A percentile compares a stretch with the other conserved stretches of the same genome.
phyloP scores from a whole-genome alignment of 2,888 invertebrate genomes.

The Drosophila melanosoma region DNA sequence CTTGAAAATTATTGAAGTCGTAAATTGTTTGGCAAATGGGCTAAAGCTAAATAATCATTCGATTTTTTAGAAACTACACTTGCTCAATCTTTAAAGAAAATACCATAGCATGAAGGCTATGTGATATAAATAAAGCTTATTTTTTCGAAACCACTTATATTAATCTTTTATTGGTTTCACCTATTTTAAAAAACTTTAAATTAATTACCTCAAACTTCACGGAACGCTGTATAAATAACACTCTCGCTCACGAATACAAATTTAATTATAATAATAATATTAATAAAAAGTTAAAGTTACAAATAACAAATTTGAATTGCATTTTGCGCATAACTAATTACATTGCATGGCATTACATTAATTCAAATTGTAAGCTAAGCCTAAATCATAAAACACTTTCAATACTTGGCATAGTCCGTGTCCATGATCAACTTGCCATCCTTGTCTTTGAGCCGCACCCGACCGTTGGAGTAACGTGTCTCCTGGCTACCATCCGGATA shows the following conservation, averaged over 20 bases:
- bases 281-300: neutral
- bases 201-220: neutral
- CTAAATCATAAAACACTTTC: slow-evolving; percentile 11
- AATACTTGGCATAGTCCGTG: slow-evolving; percentile 79
- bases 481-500: slow-evolving; percentile 95
- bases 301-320: slow-evolving; percentile 20
- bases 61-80: neutral
- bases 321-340: slow-evolving; percentile 24
- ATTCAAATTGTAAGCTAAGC: neutral
- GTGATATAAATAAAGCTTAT: neutral
- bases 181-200: neutral
- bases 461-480: slow-evolving; percentile 95
- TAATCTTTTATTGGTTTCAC: neutral
- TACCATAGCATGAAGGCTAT: no score
- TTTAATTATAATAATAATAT: neutral
- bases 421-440: slow-evolving; percentile 94
- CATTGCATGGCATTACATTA: slow-evolving; percentile 12
- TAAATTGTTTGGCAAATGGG: neutral
- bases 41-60: neutral
- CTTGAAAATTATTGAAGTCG: neutral
- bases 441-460: slow-evolving; percentile 93
- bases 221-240: neutral
- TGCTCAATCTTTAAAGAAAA: neutral
- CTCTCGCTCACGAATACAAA: neutral
- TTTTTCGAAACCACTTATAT: neutral